phyloP scores from a whole-genome alignment of 2,888 invertebrate species.

The Gnatocerus cornutus region DNA sequence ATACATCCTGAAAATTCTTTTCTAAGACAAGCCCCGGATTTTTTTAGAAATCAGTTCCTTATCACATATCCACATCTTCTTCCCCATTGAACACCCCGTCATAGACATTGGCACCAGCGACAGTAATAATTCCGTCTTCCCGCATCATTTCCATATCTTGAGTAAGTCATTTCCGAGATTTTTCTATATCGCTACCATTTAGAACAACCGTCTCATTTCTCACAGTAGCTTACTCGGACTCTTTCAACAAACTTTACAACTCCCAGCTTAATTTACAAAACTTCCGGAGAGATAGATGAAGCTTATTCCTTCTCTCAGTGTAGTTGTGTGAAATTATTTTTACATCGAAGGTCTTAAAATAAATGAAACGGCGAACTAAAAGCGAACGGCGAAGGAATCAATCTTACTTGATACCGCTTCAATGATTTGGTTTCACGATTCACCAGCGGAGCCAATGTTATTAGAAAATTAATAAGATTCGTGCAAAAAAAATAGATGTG shows the following conservation, averaged over 20 bases:
- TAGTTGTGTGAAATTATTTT: conserved; percentile 27
- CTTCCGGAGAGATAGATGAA: conserved; percentile 21
- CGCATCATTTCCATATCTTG: no score
- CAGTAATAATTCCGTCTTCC: no score
- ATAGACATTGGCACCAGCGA: no score
- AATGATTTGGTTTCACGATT: conserved; percentile 16
- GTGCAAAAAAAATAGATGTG: conserved; percentile 18
- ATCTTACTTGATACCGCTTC: conserved; percentile 41
- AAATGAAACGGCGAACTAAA: conserved; percentile 36
- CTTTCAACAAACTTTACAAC: conserved; percentile 19
- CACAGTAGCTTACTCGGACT: conserved; percentile 12
- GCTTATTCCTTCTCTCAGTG: conserved; percentile 25
- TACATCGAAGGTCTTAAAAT: conserved; percentile 36
- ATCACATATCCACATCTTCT: no score
- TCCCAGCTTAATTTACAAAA: conserved; percentile 38
- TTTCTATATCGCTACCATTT: not conserved
- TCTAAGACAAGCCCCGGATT: no score
- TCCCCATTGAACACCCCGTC: no score
- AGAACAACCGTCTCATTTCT: not conserved
- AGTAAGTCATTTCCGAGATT: not conserved
- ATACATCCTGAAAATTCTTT: no score
- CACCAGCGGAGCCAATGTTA: conserved; percentile 20
- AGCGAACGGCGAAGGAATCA: conserved; percentile 35
- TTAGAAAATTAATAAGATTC: conserved; percentile 42
- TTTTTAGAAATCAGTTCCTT: no score